phyloP scores from a whole-genome alignment of 2,113 vertebrate genomes.

The Phodopus roborovskii region DNA sequence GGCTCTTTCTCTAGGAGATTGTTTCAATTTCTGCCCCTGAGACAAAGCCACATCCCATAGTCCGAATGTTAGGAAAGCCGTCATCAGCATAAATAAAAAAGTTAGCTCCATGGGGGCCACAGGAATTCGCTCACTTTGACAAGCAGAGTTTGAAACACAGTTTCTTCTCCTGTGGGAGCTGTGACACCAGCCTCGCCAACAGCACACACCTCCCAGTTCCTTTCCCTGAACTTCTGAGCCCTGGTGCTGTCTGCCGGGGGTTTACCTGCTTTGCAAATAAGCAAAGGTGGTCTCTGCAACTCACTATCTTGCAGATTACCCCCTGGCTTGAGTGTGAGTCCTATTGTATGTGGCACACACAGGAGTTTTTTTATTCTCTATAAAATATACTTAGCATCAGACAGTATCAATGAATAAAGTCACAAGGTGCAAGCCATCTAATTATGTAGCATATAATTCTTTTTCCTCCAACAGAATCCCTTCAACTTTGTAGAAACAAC shows the following conservation, averaged over 20 bases:
- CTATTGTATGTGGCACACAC: neutral
- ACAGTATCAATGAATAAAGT: conserved; percentile 8
- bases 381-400: neutral
- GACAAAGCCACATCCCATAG: conserved; percentile 12
- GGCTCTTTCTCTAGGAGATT: neutral
- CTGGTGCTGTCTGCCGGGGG: neutral
- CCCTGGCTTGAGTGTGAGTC: neutral
- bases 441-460: neutral
- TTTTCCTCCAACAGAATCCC: neutral
- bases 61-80: conserved; percentile 50
- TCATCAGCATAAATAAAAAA: conserved; percentile 42
- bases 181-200: neutral
- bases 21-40: conserved; percentile 32
- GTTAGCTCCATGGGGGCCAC: neutral
- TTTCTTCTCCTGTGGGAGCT: neutral
- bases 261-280: neutral
- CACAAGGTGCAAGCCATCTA: conserved; percentile 17
- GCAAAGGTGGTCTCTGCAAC: neutral
- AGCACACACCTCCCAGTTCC: neutral
- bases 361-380: neutral
- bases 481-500: neutral
- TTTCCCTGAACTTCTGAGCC: neutral
- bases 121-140: neutral
- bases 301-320: neutral
- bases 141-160: conserved; percentile 22